Evolutionary conservation across 2,113 vertebrate genomes (phyloP).

Genomic region (Microtus richardsoni): DNA sequence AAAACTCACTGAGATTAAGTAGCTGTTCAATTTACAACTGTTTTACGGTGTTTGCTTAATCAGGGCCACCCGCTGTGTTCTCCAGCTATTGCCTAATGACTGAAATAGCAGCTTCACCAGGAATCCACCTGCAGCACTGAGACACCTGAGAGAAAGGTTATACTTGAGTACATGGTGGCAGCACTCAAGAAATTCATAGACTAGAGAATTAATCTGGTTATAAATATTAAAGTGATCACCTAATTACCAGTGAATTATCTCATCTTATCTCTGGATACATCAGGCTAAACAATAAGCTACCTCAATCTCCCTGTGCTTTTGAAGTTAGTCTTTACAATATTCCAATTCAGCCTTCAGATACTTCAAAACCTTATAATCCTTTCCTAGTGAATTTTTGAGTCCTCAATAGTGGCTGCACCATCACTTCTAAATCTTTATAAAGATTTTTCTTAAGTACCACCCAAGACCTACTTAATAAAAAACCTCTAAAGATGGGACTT

Average conservation of each 20-base stretch:
- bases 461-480: slow-evolving; percentile 9
- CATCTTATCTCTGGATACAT: slow-evolving; percentile 36
- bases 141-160: slow-evolving; percentile 1
- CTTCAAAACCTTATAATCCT: slow-evolving; percentile 15
- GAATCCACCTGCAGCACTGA: slow-evolving; percentile 15
- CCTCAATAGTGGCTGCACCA: slow-evolving; percentile 35
- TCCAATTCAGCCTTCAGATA: slow-evolving; percentile 56
- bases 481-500: slow-evolving; percentile 49
- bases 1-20: slow-evolving; percentile 42
- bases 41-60: slow-evolving; percentile 15
- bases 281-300: slow-evolving; percentile 45
- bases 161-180: neutral
- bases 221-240: slow-evolving; percentile 7
- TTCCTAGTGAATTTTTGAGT: slow-evolving; percentile 23
- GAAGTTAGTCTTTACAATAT: slow-evolving; percentile 46
- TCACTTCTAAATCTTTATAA: neutral
- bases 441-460: slow-evolving; percentile 36
- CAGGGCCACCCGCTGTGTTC: neutral
- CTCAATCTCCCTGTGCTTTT: slow-evolving; percentile 22
- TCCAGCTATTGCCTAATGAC: slow-evolving; percentile 1
- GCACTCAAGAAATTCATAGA: slow-evolving; percentile 30
- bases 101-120: neutral
- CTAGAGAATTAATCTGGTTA: slow-evolving; percentile 46
- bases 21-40: slow-evolving; percentile 46
- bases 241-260: slow-evolving; percentile 35